phyloP scores from a whole-genome alignment of 1,140 invertebrate genomes.

The Araneus ventricosus region DNA sequence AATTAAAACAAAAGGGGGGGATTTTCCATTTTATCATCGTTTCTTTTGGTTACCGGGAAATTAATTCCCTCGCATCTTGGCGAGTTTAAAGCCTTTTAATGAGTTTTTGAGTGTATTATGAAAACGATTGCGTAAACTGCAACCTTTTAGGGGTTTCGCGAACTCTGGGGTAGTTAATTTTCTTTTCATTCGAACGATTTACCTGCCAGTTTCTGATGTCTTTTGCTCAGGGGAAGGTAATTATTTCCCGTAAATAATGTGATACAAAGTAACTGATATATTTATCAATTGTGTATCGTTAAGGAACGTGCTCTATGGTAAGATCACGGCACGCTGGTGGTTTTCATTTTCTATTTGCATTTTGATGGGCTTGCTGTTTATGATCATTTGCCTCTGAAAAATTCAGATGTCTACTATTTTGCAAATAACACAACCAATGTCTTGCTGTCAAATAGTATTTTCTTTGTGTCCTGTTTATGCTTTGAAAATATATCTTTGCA shows the following conservation, averaged over 20 bases:
- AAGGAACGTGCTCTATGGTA: too few species aligned
- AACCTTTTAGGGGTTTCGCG: neutral
- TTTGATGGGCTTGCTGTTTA: too few species aligned
- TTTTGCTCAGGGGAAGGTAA: neutral
- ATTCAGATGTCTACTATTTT: too few species aligned
- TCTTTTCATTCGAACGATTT: neutral
- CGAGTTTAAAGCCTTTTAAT: neutral
- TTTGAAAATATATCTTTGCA: too few species aligned
- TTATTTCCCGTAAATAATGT: neutral
- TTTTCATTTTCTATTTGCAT: too few species aligned
- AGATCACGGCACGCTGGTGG: too few species aligned
- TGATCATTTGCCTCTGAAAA: too few species aligned
- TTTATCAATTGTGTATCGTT: neutral
- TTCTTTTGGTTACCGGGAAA: conserved; percentile 40
- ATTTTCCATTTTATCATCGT: neutral
- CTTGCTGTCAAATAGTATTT: too few species aligned
- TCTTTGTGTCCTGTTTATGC: too few species aligned
- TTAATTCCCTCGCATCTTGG: neutral
- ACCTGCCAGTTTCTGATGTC: neutral
- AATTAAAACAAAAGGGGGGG: neutral
- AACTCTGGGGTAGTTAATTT: neutral
- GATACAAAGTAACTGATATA: neutral
- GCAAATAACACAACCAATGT: too few species aligned
- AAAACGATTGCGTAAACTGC: neutral
- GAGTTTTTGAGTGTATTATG: conserved; percentile 26